Base-by-base conservation (phyloP, 2,888 invertebrate species). In the Aphidoletes aphidimyza region DNA sequence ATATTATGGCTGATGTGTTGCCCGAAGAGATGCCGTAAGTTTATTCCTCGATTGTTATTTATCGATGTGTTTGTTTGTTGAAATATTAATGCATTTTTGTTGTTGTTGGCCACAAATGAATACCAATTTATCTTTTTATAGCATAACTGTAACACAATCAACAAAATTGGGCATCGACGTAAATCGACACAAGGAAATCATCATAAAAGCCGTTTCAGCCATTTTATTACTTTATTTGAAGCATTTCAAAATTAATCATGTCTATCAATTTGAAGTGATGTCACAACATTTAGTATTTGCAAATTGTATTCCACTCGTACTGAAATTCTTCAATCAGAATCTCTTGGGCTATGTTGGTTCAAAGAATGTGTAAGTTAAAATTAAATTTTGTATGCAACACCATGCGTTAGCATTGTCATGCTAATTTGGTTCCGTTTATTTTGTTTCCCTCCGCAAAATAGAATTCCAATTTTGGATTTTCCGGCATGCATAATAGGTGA, bases 241-340 rank as follows among this genome's bases (percentile, higher is more conserved):
- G 91, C 98, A 99, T 91, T 97, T 99, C 88, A 99, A 99, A 91
- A 89, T 93, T 85, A 99, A 98, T 91, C 99, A 99, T 91, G 93
- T 99, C 83, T 99, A 98, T 90, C 99, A 99, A 91, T 99, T 99
- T 91, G 99, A 99, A 91, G 99, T 97, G 89, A 97, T 99, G 95
- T 97, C 98, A 0, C 98, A 99, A 90, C 98, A 99, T 91, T 92
- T 99, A 87, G 98, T 99, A 14, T 99, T 99, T 91, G 99, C 99
- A 85, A 99, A 99, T 90, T 99, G 99, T 89, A 98, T 99, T 90
- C 99, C 99, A 0, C 91, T 99, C 86, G 97, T 99, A 30, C 91
- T 99, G 85, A 99, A 99, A 89, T 99, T 99, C 91, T 97, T 99
- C 90, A 99, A 99, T 90, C 99, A 99, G 90, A 98, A 98, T 88